Conservation (phyloP, 2,888 invertebrate species). For the Leptopterna dolabrata region DNA sequence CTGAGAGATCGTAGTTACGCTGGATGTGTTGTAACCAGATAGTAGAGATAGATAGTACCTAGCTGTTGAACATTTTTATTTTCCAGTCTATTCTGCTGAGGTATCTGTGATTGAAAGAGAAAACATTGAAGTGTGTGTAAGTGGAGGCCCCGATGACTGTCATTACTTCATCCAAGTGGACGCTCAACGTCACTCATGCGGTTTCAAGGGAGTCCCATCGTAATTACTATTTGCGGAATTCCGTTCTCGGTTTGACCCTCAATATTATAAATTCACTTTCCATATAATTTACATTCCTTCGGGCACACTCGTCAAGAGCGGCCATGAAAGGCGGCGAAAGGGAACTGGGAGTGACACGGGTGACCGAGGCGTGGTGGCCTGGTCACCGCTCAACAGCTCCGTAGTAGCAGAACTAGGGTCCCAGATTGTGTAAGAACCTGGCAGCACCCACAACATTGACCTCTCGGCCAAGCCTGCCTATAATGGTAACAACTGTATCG, state of each 20-base stretch:
- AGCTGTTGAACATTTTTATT: no score
- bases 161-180: not conserved
- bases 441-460: no score
- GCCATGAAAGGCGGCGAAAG: not conserved
- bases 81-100: no score
- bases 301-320: not conserved
- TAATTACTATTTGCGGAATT: not conserved
- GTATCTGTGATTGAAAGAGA: no score
- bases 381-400: not conserved
- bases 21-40: no score
- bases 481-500: no score
- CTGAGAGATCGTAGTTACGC: no score
- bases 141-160: not conserved
- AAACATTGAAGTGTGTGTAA: not conserved
- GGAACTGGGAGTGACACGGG: not conserved
- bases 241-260: not conserved
- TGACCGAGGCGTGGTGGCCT: not conserved
- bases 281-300: not conserved
- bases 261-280: not conserved
- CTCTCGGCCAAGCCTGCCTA: no score
- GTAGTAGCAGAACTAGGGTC: not conserved
- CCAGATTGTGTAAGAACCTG: no score
- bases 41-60: no score
- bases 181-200: not conserved
- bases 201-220: not conserved